These are phyloP conservation scores for Anthophora plumipes DNA, from an alignment of 2,888 invertebrate species.

Conservation along the genomic window DNA sequence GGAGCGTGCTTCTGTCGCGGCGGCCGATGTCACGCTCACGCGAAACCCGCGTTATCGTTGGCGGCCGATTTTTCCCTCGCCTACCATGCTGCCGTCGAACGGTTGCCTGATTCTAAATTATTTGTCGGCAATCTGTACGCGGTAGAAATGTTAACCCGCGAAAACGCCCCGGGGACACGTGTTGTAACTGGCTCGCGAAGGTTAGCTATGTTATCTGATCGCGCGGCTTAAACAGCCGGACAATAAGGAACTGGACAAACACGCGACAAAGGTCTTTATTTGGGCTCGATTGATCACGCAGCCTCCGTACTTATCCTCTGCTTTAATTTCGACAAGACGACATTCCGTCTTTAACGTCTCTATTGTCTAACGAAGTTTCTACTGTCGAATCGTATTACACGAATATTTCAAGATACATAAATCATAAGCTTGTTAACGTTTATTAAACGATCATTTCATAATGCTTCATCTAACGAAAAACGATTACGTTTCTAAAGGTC, in stretches of 20 bases:
- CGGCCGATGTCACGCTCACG: constrained; percentile 58
- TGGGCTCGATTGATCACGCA: neutral
- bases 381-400: no score
- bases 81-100: neutral
- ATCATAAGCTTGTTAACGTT: neutral
- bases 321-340: neutral
- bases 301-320: neutral
- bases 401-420: neutral
- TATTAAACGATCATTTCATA: neutral
- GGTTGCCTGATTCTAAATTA: constrained; percentile 57
- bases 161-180: constrained; percentile 36
- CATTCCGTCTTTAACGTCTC: neutral
- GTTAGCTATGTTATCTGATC: constrained; percentile 40
- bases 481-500: neutral
- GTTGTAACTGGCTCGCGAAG: constrained; percentile 41
- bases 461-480: neutral
- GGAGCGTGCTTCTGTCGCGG: constrained; percentile 65
- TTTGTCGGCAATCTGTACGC: constrained; percentile 58
- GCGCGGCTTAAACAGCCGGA: constrained; percentile 3
- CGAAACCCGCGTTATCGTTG: constrained; percentile 53
- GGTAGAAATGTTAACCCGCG: constrained; percentile 36
- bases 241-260: constrained; percentile 32
- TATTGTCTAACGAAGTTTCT: neutral
- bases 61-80: constrained; percentile 41
- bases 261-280: constrained; percentile 35